Conservation (phyloP, 2,113 vertebrate genomes). For the Periophthalmodon schlosseri region DNA sequence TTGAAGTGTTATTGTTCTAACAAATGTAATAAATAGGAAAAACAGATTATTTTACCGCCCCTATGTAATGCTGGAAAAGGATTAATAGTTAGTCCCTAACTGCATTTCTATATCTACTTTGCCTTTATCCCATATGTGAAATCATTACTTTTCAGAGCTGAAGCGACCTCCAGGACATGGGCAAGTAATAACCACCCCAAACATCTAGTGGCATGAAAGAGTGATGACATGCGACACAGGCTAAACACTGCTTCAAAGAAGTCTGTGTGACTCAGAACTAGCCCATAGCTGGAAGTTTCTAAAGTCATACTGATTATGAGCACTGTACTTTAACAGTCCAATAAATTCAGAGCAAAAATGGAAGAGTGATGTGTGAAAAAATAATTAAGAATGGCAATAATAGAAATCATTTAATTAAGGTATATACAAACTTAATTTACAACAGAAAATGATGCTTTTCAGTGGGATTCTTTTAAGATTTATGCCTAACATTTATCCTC, state of each 20-base stretch:
- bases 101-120: background rate
- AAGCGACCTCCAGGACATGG: background rate
- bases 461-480: too few relatives aligned
- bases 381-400: too few relatives aligned
- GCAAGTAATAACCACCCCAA: background rate
- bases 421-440: too few relatives aligned
- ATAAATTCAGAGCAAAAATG: too few relatives aligned
- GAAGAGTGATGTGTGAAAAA: too few relatives aligned
- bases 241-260: background rate
- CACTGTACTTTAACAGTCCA: too few relatives aligned
- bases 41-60: conserved; percentile 20
- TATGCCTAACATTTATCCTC: too few relatives aligned
- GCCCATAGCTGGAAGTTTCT: background rate
- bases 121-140: background rate
- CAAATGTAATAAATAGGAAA: conserved; percentile 46
- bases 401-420: too few relatives aligned
- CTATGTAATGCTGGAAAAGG: conserved; percentile 42
- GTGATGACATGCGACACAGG: too few relatives aligned
- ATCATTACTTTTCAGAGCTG: conserved; percentile 1
- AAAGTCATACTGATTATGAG: background rate
- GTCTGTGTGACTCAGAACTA: background rate
- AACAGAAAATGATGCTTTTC: too few relatives aligned
- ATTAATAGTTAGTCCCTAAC: background rate
- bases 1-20: background rate
- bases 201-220: background rate